phyloP scores from a whole-genome alignment of 30 jellyfish, hydroid and myxozoan species.

The Phacellophora camtschatica region DNA sequence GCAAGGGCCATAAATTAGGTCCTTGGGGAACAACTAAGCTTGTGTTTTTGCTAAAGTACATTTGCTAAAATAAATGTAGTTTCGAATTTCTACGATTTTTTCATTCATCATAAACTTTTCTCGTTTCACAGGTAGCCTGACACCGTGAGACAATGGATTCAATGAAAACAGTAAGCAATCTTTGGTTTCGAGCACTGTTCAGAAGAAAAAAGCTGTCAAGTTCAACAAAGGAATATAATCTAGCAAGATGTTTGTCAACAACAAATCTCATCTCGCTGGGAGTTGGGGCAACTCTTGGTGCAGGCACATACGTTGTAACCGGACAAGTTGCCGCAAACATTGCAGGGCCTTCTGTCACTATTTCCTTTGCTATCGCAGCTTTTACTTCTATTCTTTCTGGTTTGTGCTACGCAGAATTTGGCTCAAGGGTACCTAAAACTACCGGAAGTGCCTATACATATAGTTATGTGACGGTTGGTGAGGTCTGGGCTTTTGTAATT shows the following conservation, averaged over 20 bases:
- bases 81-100: too few species aligned
- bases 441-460: slow-evolving; percentile 99
- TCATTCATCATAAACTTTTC: too few species aligned
- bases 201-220: slow-evolving; percentile 73
- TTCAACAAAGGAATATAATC: slow-evolving; percentile 37
- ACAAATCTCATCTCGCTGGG: slow-evolving; percentile 92
- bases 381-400: slow-evolving; percentile 97
- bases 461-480: slow-evolving; percentile 99
- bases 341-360: slow-evolving; percentile 98
- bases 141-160: slow-evolving; percentile 1
- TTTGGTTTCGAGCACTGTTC: slow-evolving; percentile 85
- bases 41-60: too few species aligned
- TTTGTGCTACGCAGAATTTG: slow-evolving; percentile 97
- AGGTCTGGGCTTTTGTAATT: slow-evolving; percentile 98
- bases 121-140: not conserved
- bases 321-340: slow-evolving; percentile 99
- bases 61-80: too few species aligned
- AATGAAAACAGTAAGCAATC: slow-evolving; percentile 3
- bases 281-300: slow-evolving; percentile 99
- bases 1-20: too few species aligned
- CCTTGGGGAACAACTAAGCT: too few species aligned
- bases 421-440: slow-evolving; percentile 98
- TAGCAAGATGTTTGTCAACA: slow-evolving; percentile 90
- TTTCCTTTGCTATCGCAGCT: slow-evolving; percentile 98
- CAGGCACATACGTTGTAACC: slow-evolving; percentile 99